These are phyloP conservation scores for Agrilus biguttatus DNA, from an alignment of 2,888 invertebrate species.

Conservation along the genomic window DNA sequence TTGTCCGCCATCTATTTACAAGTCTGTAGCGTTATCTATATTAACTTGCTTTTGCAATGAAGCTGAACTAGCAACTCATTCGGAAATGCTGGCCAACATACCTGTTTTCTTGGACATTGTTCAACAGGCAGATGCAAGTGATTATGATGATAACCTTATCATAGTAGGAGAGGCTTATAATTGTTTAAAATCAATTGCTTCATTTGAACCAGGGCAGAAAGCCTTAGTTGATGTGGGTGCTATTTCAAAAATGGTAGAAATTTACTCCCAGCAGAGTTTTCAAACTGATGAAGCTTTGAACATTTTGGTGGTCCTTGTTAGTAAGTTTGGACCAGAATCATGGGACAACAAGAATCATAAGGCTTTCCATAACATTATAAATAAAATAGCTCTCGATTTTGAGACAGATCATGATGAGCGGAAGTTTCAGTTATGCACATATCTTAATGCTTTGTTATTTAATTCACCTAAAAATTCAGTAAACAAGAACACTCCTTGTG, in stretches of 20 bases:
- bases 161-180: conserved; percentile 77
- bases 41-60: conserved; percentile 76
- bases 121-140: conserved; percentile 68
- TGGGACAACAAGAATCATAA: conserved; percentile 66
- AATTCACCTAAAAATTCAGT: conserved; percentile 57
- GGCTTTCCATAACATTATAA: conserved; percentile 67
- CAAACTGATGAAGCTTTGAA: conserved; percentile 80
- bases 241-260: conserved; percentile 68
- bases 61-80: conserved; percentile 63
- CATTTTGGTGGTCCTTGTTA: conserved; percentile 56
- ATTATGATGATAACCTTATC: conserved; percentile 74
- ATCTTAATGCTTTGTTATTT: conserved; percentile 57
- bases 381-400: conserved; percentile 74
- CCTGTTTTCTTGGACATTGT: conserved; percentile 75
- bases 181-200: conserved; percentile 69
- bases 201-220: conserved; percentile 62
- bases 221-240: conserved; percentile 65
- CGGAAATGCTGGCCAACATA: conserved; percentile 70
- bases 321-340: conserved; percentile 53
- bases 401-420: conserved; percentile 77
- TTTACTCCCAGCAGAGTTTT: conserved; percentile 77
- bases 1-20: conserved; percentile 80
- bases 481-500: conserved; percentile 40
- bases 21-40: conserved; percentile 78
- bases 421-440: conserved; percentile 79